Conservation (phyloP, 2,888 invertebrate species). For the Morpho deidamia region DNA sequence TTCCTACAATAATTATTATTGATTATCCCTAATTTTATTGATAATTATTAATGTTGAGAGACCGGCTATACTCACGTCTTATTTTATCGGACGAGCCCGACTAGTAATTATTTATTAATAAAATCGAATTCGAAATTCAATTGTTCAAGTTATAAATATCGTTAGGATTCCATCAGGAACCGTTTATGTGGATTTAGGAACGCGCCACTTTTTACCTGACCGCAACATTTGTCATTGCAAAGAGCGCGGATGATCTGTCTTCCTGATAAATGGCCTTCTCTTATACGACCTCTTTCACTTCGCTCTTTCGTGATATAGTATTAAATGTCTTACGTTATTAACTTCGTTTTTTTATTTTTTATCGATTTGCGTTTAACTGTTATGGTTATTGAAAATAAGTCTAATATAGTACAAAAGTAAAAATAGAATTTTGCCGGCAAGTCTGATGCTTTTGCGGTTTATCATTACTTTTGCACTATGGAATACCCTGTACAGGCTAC, state of each 20-base stretch:
- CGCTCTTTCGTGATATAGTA: constrained; percentile 17
- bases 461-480: too few species aligned
- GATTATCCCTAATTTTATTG: too few species aligned
- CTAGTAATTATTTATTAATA: not conserved
- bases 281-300: constrained; percentile 54
- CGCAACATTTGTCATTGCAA: constrained; percentile 64
- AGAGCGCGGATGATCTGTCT: constrained; percentile 63
- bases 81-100: too few species aligned
- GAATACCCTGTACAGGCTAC: too few species aligned
- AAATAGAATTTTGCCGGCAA: too few species aligned
- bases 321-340: constrained; percentile 18
- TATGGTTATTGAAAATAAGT: too few species aligned
- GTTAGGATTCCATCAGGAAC: constrained; percentile 25
- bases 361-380: too few species aligned
- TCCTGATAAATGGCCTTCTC: constrained; percentile 56
- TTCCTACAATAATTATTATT: too few species aligned
- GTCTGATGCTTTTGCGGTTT: too few species aligned
- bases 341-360: not conserved
- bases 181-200: constrained; percentile 55
- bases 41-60: too few species aligned
- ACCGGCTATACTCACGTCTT: too few species aligned
- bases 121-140: not conserved
- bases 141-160: not conserved
- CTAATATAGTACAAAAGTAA: too few species aligned
- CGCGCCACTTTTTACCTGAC: constrained; percentile 60